Evolutionary conservation across 1,140 invertebrate genomes (phyloP).

Genomic region (Penaeus japonicus): DNA sequence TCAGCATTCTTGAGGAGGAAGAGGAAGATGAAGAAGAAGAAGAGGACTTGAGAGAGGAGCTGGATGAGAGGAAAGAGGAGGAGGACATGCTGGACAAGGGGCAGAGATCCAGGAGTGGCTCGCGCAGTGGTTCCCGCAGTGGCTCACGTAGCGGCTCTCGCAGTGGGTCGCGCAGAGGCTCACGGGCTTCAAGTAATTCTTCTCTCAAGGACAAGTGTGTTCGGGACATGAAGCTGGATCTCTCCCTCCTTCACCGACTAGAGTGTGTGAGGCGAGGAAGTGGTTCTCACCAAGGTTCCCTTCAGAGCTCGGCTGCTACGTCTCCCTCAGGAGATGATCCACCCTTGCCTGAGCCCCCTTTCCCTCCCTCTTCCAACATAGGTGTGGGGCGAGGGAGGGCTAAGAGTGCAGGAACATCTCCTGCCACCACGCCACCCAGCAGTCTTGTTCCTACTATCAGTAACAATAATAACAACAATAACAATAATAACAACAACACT

Average conservation of each 20-base stretch:
- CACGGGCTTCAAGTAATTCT: conserved; percentile 51
- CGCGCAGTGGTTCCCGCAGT: conserved; percentile 52
- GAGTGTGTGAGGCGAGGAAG: conserved; percentile 54
- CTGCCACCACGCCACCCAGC: conserved; percentile 54
- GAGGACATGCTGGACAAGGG: conserved; percentile 36
- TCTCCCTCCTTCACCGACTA: conserved; percentile 48
- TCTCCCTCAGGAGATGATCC: conserved; percentile 51
- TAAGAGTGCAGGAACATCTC: conserved; percentile 52
- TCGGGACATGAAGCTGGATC: conserved; percentile 53
- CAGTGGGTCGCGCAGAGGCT: conserved; percentile 50
- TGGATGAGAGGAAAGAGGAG: conserved; percentile 39
- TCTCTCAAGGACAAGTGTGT: conserved; percentile 56
- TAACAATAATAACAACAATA: conserved; percentile 6
- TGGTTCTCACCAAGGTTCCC: conserved; percentile 52
- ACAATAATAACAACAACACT: conserved; percentile 14
- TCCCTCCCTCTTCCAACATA: conserved; percentile 60
- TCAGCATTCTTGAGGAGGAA: conserved; percentile 58
- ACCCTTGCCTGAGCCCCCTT: conserved; percentile 58
- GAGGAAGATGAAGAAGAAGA: conserved; percentile 56
- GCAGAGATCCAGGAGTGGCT: conserved; percentile 55
- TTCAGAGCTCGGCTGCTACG: conserved; percentile 51
- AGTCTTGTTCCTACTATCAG: conserved; percentile 60
- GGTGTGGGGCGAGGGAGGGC: conserved; percentile 56
- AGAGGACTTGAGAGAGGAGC: conserved; percentile 14
- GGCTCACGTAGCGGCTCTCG: conserved; percentile 56